These are phyloP conservation scores for Blastobasis adustella DNA, from an alignment of 2,888 invertebrate species.

Conservation along the genomic window DNA sequence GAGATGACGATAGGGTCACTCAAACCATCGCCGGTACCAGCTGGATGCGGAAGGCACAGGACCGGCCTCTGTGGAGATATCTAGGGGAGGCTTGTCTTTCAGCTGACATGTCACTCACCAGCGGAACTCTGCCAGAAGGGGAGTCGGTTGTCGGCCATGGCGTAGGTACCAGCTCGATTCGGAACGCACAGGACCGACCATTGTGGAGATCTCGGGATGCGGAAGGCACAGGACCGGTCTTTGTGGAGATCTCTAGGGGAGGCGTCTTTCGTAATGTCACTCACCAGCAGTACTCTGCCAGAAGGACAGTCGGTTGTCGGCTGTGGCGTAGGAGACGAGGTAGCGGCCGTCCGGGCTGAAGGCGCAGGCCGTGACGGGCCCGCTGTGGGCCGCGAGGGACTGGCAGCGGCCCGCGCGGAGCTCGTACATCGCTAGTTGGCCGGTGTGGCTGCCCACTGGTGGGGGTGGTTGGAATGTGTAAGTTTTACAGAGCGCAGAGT, in stretches of 20 bases:
- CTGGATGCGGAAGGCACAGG: too few relatives aligned
- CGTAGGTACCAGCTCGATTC: too few relatives aligned
- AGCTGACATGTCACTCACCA: conserved; percentile 67
- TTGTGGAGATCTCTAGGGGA: background rate
- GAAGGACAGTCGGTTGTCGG: conserved; percentile 95
- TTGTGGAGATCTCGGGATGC: too few relatives aligned
- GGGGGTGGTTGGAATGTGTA: too few relatives aligned
- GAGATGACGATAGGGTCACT: too few relatives aligned
- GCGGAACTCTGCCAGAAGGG: conserved; percentile 98
- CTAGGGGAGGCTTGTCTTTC: background rate
- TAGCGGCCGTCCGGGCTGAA: conserved; percentile 99
- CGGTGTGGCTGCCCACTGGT: conserved; percentile 92
- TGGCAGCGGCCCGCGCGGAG: conserved; percentile 95
- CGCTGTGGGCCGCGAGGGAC: conserved; percentile 92
- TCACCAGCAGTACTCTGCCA: conserved; percentile 96
- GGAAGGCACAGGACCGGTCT: too few relatives aligned
- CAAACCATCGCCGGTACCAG: too few relatives aligned
- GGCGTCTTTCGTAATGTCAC: conserved; percentile 9
- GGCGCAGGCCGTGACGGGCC: conserved; percentile 92
- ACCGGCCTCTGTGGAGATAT: too few relatives aligned
- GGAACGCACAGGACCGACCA: too few relatives aligned
- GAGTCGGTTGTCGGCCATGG: conserved; percentile 93
- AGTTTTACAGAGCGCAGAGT: too few relatives aligned
- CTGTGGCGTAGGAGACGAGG: conserved; percentile 95
- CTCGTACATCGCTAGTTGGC: conserved; percentile 96